Evolutionary conservation across 2,888 invertebrate species (phyloP).

Genomic region (Andrena bucephala): DNA sequence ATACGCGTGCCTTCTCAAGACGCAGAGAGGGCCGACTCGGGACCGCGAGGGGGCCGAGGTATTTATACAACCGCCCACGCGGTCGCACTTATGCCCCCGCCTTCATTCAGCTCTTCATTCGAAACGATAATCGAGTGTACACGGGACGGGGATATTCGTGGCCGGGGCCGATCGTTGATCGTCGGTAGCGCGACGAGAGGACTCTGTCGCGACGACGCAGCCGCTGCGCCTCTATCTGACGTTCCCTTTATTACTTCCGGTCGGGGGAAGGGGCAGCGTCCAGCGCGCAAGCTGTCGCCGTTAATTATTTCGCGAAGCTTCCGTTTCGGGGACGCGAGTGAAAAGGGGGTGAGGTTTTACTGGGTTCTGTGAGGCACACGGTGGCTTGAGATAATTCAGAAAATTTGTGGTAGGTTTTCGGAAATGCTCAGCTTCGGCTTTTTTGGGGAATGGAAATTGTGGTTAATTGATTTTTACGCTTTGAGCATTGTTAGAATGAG

Average conservation of each 20-base stretch:
- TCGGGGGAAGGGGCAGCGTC: neutral
- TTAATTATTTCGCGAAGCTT: conserved; percentile 6
- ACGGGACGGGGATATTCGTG: conserved; percentile 39
- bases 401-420: neutral
- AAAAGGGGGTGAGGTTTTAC: neutral
- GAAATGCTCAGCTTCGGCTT: neutral
- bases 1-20: conserved; percentile 69
- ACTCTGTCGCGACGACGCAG: conserved; percentile 3
- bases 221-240: conserved; percentile 9
- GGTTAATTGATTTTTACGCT: neutral
- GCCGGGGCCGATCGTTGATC: conserved; percentile 22
- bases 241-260: conserved; percentile 40
- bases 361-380: neutral
- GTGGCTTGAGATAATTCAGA: neutral
- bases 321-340: neutral
- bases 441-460: neutral
- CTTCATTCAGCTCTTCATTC: conserved; percentile 58
- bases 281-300: neutral
- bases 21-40: conserved; percentile 58
- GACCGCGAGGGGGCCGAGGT: conserved; percentile 57
- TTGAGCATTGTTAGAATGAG: no score
- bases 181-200: neutral
- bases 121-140: conserved; percentile 58
- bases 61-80: conserved; percentile 74
- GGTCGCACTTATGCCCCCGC: conserved; percentile 44